Base-by-base conservation (phyloP, 2,113 vertebrate genomes). In the Menura novaehollandiae region DNA sequence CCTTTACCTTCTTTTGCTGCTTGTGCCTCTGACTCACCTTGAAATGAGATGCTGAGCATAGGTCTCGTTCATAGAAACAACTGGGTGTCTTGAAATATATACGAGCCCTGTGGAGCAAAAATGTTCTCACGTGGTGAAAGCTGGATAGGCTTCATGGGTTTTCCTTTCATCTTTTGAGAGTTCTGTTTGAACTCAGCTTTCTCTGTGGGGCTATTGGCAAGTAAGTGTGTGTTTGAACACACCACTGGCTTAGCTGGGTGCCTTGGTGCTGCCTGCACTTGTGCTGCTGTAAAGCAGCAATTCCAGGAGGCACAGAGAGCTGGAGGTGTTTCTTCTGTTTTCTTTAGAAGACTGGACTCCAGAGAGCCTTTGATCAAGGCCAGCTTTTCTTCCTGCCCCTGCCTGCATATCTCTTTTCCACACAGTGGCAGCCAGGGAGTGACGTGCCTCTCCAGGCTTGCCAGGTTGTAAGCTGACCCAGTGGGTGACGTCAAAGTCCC, bases 381-480 rank as follows among this genome's bases (percentile, higher is more conserved):
- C 37, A 66, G 8, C 37, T 76, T 75, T 68, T 7, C 30, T 49
- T 91, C 27, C 72, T 53, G 41, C 24, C 37, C 67, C 39, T 15
- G 18, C 44, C 33, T 33, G 21, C 17, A 0, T 12, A 44, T 30
- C 58, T 90, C 33, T 56, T 88, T 60, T n/a, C 37, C 46, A 41
- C 10, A 11, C 22, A 15, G 35, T 58, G 30, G 0, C 55, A 66
- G 43, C 5, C 2, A 27, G 23, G 39, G 52, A 55, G 24, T 0
- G 1, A 52, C 27, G 21, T 69, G 46, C 15, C 35, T 55, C 66
- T 68, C 33, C 15, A 27, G 58, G 16, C 5, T 14, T 67, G 64
- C 30, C 52, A 35, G 56, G 35, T 20, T 85, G 60, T 39, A 62
- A 83, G 8, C 67, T 80, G 63, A 62, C 37, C 43, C 26, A 3